phyloP scores from a whole-genome alignment of 1,140 invertebrate species.

The Pseudomyrmex concolor region DNA sequence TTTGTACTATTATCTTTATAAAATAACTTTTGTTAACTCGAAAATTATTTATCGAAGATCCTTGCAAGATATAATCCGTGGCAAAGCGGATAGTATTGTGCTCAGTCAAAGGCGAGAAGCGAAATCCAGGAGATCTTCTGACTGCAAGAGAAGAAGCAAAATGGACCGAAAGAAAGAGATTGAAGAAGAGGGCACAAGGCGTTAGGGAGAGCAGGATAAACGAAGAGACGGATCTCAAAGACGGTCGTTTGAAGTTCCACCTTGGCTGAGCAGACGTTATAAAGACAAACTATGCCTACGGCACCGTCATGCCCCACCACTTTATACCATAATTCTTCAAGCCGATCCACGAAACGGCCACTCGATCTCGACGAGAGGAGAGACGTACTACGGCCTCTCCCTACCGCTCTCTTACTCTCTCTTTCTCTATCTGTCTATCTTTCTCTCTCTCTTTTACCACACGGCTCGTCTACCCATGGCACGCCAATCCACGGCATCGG shows the following conservation, averaged over 20 bases:
- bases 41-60: no score
- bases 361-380: constrained; percentile 68
- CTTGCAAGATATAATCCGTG: neutral
- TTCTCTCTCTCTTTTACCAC: constrained; percentile 54
- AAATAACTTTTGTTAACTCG: neutral
- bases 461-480: constrained; percentile 46
- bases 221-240: constrained; percentile 28
- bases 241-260: constrained; percentile 83
- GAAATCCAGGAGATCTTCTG: constrained; percentile 31
- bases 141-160: constrained; percentile 31
- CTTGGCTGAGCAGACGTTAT: constrained; percentile 83
- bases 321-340: constrained; percentile 83
- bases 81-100: constrained; percentile 13
- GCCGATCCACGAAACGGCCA: constrained; percentile 75
- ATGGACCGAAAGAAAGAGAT: constrained; percentile 62
- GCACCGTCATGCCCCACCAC: constrained; percentile 84
- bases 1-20: neutral
- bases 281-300: constrained; percentile 85
- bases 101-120: constrained; percentile 39
- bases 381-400: constrained; percentile 70
- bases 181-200: constrained; percentile 75
- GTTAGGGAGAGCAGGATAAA: constrained; percentile 47
- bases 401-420: constrained; percentile 61
- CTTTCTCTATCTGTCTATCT: constrained; percentile 55
- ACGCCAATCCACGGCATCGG: constrained; percentile 58